These are phyloP conservation scores for Siniperca undulata DNA, from an alignment of 2,797 vertebrate genomes.

Conservation along the genomic window DNA sequence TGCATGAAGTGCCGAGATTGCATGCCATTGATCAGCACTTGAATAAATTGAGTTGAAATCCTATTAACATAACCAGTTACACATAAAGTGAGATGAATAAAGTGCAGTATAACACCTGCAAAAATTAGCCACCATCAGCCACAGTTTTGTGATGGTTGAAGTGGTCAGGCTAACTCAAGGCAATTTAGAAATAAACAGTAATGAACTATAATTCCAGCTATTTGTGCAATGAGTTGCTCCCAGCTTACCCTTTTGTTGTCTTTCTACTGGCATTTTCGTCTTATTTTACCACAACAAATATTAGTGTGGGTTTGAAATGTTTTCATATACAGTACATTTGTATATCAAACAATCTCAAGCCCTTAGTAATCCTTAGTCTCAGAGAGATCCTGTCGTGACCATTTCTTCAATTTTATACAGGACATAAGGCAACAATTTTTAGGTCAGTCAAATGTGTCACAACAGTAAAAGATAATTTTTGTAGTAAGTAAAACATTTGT, in stretches of 20 bases:
- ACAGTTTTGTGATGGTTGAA: constrained; percentile 61
- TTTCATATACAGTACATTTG: constrained; percentile 8
- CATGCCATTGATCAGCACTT: constrained; percentile 96
- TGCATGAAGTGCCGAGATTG: constrained; percentile 93
- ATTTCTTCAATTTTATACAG: constrained; percentile 4
- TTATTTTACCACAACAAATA: constrained; percentile 5
- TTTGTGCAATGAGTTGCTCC: constrained; percentile 39
- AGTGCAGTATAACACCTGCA: constrained; percentile 79
- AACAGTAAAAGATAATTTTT: background rate
- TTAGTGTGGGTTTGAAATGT: constrained; percentile 13
- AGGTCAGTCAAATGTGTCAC: constrained; percentile 15
- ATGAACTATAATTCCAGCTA: constrained; percentile 62
- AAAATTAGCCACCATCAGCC: constrained; percentile 72
- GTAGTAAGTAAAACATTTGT: background rate
- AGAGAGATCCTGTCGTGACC: background rate
- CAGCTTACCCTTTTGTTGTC: constrained; percentile 32
- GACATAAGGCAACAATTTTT: background rate
- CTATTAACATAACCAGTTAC: constrained; percentile 91
- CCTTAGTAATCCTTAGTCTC: constrained; percentile 12
- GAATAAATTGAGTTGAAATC: constrained; percentile 95
- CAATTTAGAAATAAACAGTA: constrained; percentile 67
- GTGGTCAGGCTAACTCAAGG: constrained; percentile 52
- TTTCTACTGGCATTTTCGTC: constrained; percentile 33
- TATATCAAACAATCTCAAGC: constrained; percentile 4
- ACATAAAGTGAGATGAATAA: constrained; percentile 87